These are phyloP conservation scores for Polypterus senegalus DNA, from an alignment of 2,113 vertebrate species.

Conservation along the genomic window DNA sequence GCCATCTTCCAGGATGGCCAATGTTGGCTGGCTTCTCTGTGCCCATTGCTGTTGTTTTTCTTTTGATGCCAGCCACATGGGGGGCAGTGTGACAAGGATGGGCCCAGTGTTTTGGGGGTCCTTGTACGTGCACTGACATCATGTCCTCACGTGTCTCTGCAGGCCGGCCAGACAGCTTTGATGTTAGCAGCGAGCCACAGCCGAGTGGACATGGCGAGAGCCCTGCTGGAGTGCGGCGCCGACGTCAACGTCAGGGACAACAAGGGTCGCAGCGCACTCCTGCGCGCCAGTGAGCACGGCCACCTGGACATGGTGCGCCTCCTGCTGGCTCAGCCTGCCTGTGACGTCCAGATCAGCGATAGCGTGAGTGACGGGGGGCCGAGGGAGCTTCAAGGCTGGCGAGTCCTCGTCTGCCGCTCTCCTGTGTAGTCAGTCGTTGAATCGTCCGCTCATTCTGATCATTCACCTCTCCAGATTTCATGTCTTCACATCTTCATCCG, in stretches of 20 bases:
- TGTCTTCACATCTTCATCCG: no score
- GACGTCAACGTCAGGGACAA: constrained; percentile 56
- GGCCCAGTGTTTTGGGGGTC: not conserved
- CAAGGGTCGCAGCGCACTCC: constrained; percentile 45
- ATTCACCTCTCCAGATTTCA: no score
- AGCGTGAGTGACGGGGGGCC: constrained; percentile 36
- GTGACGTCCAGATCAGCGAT: constrained; percentile 37
- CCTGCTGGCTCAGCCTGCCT: constrained; percentile 44
- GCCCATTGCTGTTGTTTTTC: not conserved
- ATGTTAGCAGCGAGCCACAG: constrained; percentile 59
- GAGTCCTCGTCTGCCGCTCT: no score
- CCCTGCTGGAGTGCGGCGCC: constrained; percentile 48
- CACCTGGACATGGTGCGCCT: constrained; percentile 41
- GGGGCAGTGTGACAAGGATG: not conserved
- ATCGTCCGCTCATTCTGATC: no score
- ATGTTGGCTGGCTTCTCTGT: not conserved
- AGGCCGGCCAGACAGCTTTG: constrained; percentile 59
- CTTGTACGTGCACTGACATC: not conserved
- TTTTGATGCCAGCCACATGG: not conserved
- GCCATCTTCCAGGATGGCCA: not conserved
- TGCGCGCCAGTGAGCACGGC: constrained; percentile 51
- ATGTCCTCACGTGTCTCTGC: not conserved
- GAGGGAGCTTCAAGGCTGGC: no score
- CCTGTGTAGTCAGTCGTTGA: no score
- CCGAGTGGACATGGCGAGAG: constrained; percentile 51